These are phyloP conservation scores for Cryptus viduatorius DNA, from an alignment of 2,888 invertebrate species.

Conservation along the genomic window DNA sequence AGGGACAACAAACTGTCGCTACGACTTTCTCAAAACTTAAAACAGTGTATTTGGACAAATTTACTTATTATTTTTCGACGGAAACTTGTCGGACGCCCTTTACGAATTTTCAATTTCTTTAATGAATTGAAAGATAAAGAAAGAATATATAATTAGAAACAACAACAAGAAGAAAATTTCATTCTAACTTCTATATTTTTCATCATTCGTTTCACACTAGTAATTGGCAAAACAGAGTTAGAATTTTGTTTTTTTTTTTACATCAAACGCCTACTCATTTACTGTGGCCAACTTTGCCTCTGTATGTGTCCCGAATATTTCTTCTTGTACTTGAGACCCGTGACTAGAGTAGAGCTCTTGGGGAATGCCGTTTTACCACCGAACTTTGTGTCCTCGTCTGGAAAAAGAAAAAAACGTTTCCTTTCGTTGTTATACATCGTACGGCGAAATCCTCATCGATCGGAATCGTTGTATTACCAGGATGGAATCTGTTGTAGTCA, in stretches of 20 bases:
- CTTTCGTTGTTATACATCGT: neutral
- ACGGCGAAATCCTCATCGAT: neutral
- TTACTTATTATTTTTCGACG: too few species aligned
- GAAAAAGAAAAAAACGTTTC: conserved; percentile 34
- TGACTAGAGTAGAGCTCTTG: conserved; percentile 93
- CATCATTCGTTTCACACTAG: neutral
- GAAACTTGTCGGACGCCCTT: too few species aligned
- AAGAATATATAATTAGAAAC: too few species aligned
- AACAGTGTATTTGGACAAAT: too few species aligned
- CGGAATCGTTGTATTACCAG: conserved; percentile 86
- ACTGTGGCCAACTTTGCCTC: conserved; percentile 84
- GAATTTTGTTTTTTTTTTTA: conserved; percentile 25
- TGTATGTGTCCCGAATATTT: conserved; percentile 92
- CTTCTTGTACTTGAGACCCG: conserved; percentile 92
- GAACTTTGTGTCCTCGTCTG: conserved; percentile 90
- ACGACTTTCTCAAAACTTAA: too few species aligned
- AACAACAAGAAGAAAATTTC: neutral
- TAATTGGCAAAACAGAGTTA: neutral
- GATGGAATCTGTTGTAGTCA: conserved; percentile 93
- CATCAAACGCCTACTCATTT: neutral
- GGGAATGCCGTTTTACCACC: conserved; percentile 94
- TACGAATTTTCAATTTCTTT: too few species aligned
- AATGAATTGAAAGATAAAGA: too few species aligned
- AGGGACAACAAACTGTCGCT: too few species aligned
- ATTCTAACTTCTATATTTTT: neutral